phyloP scores from a whole-genome alignment of 1,140 invertebrate species.

The Drosophila azteca region DNA sequence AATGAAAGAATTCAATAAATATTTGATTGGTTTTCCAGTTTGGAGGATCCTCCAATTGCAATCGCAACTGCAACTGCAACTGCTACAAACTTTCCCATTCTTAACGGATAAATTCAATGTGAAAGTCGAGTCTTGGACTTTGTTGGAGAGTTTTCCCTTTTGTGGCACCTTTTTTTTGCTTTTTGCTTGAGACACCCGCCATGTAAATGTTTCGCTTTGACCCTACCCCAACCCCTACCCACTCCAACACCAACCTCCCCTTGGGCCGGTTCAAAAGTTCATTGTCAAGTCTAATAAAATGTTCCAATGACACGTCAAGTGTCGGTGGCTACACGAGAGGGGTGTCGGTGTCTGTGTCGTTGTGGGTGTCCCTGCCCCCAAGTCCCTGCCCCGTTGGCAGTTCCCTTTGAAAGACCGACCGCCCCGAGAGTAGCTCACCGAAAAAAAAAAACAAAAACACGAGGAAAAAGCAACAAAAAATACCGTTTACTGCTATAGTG shows the following conservation, averaged over 20 bases:
- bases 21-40: conserved; percentile 3
- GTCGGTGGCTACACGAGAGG: conserved; percentile 67
- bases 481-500: conserved; percentile 34
- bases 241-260: not conserved
- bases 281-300: conserved; percentile 82
- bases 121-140: conserved; percentile 51
- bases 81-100: not conserved
- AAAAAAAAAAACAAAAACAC: not conserved
- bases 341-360: conserved; percentile 7
- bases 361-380: not conserved
- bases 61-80: no score
- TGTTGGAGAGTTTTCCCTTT: conserved; percentile 21
- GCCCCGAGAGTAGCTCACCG: conserved; percentile 23
- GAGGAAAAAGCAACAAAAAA: conserved; percentile 34
- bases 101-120: conserved; percentile 51
- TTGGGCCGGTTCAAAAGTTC: conserved; percentile 66
- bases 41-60: conserved; percentile 2
- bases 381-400: conserved; percentile 28
- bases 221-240: not conserved
- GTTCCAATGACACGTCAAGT: conserved; percentile 80
- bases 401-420: conserved; percentile 53
- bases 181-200: conserved; percentile 37
- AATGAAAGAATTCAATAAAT: not conserved
- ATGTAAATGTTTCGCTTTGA: conserved; percentile 37
- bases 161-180: conserved; percentile 1